A percentile compares a stretch with the other conserved stretches of the same genome.
Evolutionary conservation across 2,888 invertebrate genomes (phyloP).

Genomic region (Ornithoptera priamus): DNA sequence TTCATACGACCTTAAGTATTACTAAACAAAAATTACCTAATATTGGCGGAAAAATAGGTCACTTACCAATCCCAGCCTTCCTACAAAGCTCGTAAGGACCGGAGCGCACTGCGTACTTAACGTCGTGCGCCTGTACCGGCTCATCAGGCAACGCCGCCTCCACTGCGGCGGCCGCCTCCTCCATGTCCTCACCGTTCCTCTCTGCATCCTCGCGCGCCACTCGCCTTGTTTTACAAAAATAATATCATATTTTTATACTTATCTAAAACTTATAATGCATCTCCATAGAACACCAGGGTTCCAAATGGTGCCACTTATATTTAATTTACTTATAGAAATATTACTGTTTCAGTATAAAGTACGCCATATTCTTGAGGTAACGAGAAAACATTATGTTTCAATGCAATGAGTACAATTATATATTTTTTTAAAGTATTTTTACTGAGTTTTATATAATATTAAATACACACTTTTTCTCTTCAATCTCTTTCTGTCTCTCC

Average conservation of each 20-base stretch:
- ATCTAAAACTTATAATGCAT: no score
- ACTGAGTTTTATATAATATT: background rate
- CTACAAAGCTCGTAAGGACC: slow-evolving; percentile 94
- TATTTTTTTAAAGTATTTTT: no score
- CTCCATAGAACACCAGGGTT: no score
- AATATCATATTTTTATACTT: background rate
- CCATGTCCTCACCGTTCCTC: slow-evolving; percentile 83
- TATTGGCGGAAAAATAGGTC: background rate
- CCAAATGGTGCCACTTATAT: no score
- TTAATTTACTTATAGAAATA: no score
- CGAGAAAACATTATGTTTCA: no score
- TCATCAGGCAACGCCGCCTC: slow-evolving; percentile 78
- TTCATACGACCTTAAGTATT: no score
- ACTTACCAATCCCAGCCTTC: slow-evolving; percentile 87
- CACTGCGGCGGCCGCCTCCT: slow-evolving; percentile 81
- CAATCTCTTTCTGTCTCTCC: slow-evolving; percentile 81
- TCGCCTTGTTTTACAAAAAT: slow-evolving; percentile 41
- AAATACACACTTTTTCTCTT: slow-evolving; percentile 72
- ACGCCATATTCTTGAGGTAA: no score
- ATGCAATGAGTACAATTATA: no score
- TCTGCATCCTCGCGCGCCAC: slow-evolving; percentile 73
- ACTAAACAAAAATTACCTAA: no score
- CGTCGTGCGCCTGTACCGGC: slow-evolving; percentile 79
- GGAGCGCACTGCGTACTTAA: slow-evolving; percentile 92
- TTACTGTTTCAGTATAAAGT: no score